Percentiles rank a stretch among this genome's conserved stretches.
These are phyloP conservation scores for Phylloscopus collybita DNA, from an alignment of 2,797 vertebrate genomes.

Conservation along the genomic window DNA sequence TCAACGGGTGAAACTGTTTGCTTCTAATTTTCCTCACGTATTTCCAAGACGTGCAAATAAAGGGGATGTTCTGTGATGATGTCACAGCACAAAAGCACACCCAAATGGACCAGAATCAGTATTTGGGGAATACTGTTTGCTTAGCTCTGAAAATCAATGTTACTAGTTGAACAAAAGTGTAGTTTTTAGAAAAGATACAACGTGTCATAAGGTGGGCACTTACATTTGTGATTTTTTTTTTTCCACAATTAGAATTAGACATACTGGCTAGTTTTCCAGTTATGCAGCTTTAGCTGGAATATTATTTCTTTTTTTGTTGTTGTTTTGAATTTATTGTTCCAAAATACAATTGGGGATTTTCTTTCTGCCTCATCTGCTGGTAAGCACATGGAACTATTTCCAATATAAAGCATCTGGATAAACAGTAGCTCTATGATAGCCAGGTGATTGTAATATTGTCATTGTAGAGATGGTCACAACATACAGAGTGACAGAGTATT, in stretches of 20 bases:
- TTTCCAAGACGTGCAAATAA: not conserved
- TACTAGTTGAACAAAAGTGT: not conserved
- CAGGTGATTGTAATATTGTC: not conserved
- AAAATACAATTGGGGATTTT: not conserved
- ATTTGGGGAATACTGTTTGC: not conserved
- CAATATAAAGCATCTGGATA: conserved; percentile 13
- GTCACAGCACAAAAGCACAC: not conserved
- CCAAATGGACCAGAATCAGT: not conserved
- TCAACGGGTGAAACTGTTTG: not conserved
- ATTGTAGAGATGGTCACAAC: too few relatives aligned
- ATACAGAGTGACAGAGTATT: not conserved
- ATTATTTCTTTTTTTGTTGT: not conserved
- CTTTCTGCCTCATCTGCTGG: not conserved
- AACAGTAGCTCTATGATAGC: not conserved
- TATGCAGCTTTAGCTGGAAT: not conserved
- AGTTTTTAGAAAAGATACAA: not conserved
- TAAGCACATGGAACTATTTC: not conserved
- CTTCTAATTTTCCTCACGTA: not conserved
- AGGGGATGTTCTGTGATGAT: not conserved
- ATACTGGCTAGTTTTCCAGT: not conserved
- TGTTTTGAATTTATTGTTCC: not conserved
- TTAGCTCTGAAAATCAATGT: not conserved
- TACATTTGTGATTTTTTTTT: not conserved
- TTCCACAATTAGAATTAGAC: not conserved
- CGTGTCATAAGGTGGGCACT: not conserved